Percentiles rank a stretch among this genome's conserved stretches.
These are phyloP conservation scores for Diachasma alloeum DNA, from an alignment of 1,140 invertebrate species.

Conservation along the genomic window DNA sequence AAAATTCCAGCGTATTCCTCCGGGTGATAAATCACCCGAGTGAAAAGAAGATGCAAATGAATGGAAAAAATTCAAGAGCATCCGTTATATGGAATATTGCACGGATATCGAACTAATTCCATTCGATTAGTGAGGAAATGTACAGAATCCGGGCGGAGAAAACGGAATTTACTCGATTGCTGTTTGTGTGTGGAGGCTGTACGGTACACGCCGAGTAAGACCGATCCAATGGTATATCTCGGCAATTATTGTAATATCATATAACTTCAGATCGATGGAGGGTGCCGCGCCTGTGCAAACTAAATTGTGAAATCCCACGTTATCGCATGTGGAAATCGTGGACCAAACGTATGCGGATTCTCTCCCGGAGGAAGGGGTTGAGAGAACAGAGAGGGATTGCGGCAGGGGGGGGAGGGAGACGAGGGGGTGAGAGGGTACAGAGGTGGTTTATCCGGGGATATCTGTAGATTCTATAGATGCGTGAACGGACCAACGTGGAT, in stretches of 20 bases:
- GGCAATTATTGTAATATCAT: conserved; percentile 22
- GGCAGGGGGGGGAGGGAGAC: neutral
- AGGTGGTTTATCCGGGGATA: conserved; percentile 35
- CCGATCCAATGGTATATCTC: conserved; percentile 1
- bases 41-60: neutral
- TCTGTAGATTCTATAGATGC: conserved; percentile 40
- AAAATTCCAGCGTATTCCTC: neutral
- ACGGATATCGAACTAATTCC: neutral
- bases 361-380: neutral
- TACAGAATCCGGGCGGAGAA: neutral
- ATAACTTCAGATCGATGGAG: conserved; percentile 17
- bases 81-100: neutral
- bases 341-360: conserved; percentile 20
- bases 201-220: neutral
- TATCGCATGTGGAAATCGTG: conserved; percentile 31
- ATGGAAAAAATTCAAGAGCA: neutral
- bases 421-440: neutral
- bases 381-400: neutral
- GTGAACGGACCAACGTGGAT: conserved; percentile 14
- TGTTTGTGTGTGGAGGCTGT: neutral
- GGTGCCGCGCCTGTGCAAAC: conserved; percentile 26
- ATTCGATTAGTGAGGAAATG: conserved; percentile 7
- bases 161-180: neutral
- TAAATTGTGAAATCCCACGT: conserved; percentile 30
- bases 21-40: neutral